Evolutionary conservation across 2,888 invertebrate genomes (phyloP), one percentile per base, ranked within the genome.

Genomic region (Ormyrus thymus): DNA sequence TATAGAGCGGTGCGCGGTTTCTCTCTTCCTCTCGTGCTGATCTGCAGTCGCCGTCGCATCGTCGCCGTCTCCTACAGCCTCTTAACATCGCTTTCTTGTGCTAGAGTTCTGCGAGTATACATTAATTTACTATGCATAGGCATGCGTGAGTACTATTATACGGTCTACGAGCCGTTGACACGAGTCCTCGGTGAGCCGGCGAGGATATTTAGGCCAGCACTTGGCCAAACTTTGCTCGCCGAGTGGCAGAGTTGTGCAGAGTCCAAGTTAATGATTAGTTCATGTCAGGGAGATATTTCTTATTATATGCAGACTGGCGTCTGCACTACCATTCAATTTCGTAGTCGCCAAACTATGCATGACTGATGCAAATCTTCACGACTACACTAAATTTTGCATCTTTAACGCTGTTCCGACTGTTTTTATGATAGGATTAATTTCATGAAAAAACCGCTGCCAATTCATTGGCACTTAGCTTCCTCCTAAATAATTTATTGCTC

Each of bases 91-190:
- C 66, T 61, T 29, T 29, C 53, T 48, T 65, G 55, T 13, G 51
- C 71, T 46, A 61, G n/a, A 56, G 29, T 15, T 6, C 9, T 4
- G 50, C 9, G 58, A 58, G 51, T 51, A 58, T 53, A 78, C 69
- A 74, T 78, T 78, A 74, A 73, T 78, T 78, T 78, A 74, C 62
- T 78, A 78, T 74, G 74, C 74, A 78, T 78, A 78, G 69, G 64
- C 68, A 78, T 74, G 73, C 78, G 61, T 74, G 78, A 69, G 78
- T 66, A 72, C 65, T 77, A 66, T 72, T 64, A 58, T 72, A 65
- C 29, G 29, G 29, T 29, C 59, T 72, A 66, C 53, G 69, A 76
- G 68, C 48, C 8, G 65, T 5, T 72, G 46, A 55, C 58, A 61
- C 50, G 65, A 48, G 6, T 7, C 3, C 10, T n/a, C 15, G 6